Evolutionary conservation across 2,888 invertebrate genomes (phyloP), one percentile per base, ranked within the genome.

Genomic region (Ectemnius lituratus): DNA sequence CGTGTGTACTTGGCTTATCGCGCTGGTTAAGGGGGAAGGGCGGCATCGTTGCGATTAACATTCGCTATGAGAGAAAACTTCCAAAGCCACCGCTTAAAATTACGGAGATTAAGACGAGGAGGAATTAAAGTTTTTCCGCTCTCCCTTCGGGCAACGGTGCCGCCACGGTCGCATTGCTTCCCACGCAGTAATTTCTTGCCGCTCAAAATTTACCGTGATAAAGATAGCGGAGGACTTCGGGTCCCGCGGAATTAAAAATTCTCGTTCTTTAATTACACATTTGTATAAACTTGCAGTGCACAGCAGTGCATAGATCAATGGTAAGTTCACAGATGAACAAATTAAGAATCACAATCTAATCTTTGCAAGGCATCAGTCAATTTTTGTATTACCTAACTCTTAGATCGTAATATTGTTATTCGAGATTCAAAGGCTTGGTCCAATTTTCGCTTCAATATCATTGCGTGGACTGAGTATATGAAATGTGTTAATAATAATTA

Each of bases 41-140:
- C 71, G 68, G 62, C 76, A 69, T 72, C 75, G 75, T 68, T 62
- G 62, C 69, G 76, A 77, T 77, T 76, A 72, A 72, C 77, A 62
- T 76, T 76, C 58, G 72, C 57, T 60, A 62, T 67, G 64, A 67
- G 60, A 63, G 52, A 61, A 27, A 73, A 71, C 60, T 71, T 71
- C 47, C 46, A 59, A 27, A 59, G 58, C 28, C 8, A 6, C 5
- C 52, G 62, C 64, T 70, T 77, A 65, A 74, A 78, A 78, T 74
- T 74, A 71, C 77, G 47, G 67, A 62, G 77, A 78, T 78, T 73
- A 78, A 78, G 73, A 71, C 66, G 27, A 62, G 68, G 67, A 66
- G 59, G 11, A 76, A 78, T 78, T 76, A 76, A 78, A 73, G 60
- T 76, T 76, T 74, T 64, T 47, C 64, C 57, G 18, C 59, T 3